Percentiles rank a stretch among this genome's conserved stretches.
phyloP scores from a whole-genome alignment of 2,888 invertebrate genomes.

The Heteromurus nitidus region DNA sequence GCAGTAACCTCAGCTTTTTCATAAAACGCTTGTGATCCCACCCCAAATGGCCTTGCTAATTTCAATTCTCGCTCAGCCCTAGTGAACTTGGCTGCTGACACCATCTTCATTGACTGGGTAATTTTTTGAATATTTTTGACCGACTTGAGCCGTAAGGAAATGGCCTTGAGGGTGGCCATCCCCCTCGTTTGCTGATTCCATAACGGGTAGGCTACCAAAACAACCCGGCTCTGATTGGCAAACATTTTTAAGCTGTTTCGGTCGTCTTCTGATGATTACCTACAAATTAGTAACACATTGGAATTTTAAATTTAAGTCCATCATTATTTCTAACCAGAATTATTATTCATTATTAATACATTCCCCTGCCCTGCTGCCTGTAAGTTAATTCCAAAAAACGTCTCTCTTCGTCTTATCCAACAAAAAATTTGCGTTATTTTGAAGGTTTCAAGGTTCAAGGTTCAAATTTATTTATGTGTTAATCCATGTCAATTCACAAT shows the following conservation, averaged over 20 bases:
- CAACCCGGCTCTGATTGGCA: slow-evolving; percentile 46
- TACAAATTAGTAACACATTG: not conserved
- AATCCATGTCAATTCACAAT: too few relatives aligned
- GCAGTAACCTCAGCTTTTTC: slow-evolving; percentile 89
- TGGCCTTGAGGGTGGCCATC: slow-evolving; percentile 96
- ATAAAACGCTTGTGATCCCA: slow-evolving; percentile 91
- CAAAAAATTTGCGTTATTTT: not conserved
- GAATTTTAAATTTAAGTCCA: not conserved
- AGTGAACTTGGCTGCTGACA: slow-evolving; percentile 88
- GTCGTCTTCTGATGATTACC: not conserved
- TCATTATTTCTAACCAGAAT: not conserved
- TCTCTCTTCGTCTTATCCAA: too few relatives aligned
- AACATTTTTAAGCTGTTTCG: slow-evolving; percentile 42
- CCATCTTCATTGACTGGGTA: slow-evolving; percentile 99
- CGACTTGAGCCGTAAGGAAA: slow-evolving; percentile 96
- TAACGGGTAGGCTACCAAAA: slow-evolving; percentile 44
- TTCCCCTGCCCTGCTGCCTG: too few relatives aligned
- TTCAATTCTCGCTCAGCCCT: slow-evolving; percentile 96
- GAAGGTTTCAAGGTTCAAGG: not conserved
- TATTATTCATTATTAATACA: not conserved
- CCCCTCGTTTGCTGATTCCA: slow-evolving; percentile 79
- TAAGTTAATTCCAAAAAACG: too few relatives aligned
- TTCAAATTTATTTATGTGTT: too few relatives aligned
- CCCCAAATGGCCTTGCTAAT: slow-evolving; percentile 93
- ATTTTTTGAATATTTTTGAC: slow-evolving; percentile 99